A percentile compares a stretch with the other conserved stretches of the same genome.
These are phyloP conservation scores for Drosophila kepulauana DNA, from an alignment of 1,140 invertebrate genomes.

Conservation along the genomic window DNA sequence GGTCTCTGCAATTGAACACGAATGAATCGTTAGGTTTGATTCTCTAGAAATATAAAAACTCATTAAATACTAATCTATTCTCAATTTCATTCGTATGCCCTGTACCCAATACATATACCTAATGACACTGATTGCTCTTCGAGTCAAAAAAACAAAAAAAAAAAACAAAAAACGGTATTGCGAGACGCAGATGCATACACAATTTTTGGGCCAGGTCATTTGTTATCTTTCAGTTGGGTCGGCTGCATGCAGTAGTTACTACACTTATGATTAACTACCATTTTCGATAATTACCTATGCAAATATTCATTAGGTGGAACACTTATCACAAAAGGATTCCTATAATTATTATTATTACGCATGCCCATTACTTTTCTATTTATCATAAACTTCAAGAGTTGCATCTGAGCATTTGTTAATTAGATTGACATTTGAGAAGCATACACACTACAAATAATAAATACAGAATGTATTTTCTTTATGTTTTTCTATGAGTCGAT, in stretches of 20 bases:
- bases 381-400: not conserved
- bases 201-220: conserved; percentile 37
- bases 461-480: too few relatives aligned
- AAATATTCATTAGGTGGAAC: conserved; percentile 17
- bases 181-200: conserved; percentile 18
- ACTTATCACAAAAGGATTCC: not conserved
- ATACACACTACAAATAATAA: too few relatives aligned
- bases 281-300: conserved; percentile 13
- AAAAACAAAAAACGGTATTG: not conserved
- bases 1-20: conserved; percentile 65
- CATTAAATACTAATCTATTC: conserved; percentile 85
- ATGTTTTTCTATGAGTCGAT: too few relatives aligned
- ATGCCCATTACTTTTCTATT: not conserved
- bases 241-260: conserved; percentile 1
- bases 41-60: conserved; percentile 69
- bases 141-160: not conserved
- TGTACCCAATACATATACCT: conserved; percentile 29
- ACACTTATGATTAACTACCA: conserved; percentile 3
- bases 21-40: conserved; percentile 68
- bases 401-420: not conserved
- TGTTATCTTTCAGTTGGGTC: conserved; percentile 26
- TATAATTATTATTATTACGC: conserved; percentile 1
- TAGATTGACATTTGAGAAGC: not conserved
- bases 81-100: conserved; percentile 72
- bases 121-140: conserved; percentile 66